Evolutionary conservation across 2,888 invertebrate genomes (phyloP).

Genomic region (Temnothorax unifasciatus): DNA sequence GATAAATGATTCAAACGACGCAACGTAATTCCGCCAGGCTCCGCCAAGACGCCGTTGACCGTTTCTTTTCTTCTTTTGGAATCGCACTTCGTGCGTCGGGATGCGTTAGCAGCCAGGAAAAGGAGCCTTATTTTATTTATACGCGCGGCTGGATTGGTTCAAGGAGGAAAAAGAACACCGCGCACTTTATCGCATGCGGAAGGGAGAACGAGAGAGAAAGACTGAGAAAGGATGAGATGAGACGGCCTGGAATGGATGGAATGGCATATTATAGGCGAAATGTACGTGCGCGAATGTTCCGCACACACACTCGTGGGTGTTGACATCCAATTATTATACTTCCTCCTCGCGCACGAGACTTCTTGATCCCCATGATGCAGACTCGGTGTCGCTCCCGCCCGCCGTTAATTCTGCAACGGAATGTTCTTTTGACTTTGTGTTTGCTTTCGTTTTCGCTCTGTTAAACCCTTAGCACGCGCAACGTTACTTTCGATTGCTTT

Average conservation of each 20-base stretch:
- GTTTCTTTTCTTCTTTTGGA: constrained; percentile 11
- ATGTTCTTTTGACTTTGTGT: constrained; percentile 39
- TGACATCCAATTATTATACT: constrained; percentile 69
- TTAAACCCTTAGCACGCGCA: constrained; percentile 34
- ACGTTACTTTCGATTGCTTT: constrained; percentile 39
- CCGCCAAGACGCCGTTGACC: constrained; percentile 37
- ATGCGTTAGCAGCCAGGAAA: constrained; percentile 49
- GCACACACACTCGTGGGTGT: constrained; percentile 55
- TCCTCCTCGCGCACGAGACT: constrained; percentile 48
- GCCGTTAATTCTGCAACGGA: constrained; percentile 53
- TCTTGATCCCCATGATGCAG: constrained; percentile 16
- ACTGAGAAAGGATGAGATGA: constrained; percentile 27
- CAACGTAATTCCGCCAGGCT: constrained; percentile 42
- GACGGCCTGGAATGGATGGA: constrained; percentile 56
- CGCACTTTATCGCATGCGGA: constrained; percentile 2
- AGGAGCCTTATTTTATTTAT: constrained; percentile 65
- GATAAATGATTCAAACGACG: constrained; percentile 54
- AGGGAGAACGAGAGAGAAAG: constrained; percentile 18
- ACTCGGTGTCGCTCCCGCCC: constrained; percentile 4
- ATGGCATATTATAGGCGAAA: constrained; percentile 55
- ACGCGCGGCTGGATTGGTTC: constrained; percentile 46
- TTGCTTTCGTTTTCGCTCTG: constrained; percentile 50
- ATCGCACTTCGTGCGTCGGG: constrained; percentile 48
- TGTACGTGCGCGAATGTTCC: constrained; percentile 56
- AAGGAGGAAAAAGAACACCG: constrained; percentile 8